Evolutionary conservation across 2,113 vertebrate species (phyloP).

Genomic region (Himantopus leucocephalus): DNA sequence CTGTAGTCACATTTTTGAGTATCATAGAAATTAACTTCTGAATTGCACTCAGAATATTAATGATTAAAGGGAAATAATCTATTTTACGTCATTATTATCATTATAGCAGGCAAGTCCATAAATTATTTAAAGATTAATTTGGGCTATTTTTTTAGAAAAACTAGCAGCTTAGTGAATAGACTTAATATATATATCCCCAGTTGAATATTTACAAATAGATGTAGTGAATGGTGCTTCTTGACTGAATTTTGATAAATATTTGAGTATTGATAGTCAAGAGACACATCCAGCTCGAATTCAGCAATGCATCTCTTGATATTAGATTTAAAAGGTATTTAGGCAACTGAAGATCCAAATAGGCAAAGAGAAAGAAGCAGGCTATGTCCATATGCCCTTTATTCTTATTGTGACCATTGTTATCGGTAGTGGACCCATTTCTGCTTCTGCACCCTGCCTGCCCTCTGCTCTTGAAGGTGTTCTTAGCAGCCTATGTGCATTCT

Average conservation of each 20-base stretch:
- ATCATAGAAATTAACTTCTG: background rate
- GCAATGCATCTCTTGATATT: background rate
- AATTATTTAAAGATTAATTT: background rate
- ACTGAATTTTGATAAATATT: background rate
- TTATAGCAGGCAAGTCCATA: background rate
- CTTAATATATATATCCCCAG: background rate
- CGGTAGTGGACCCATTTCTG: background rate
- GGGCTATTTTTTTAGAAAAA: background rate
- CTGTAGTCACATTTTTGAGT: background rate
- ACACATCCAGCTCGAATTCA: background rate
- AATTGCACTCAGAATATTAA: background rate
- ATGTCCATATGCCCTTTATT: background rate
- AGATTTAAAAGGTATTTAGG: background rate
- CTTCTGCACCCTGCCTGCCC: background rate
- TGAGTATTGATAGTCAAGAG: background rate
- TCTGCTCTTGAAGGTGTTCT: background rate
- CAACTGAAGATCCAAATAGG: background rate
- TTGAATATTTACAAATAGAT: background rate
- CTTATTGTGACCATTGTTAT: fast-evolving
- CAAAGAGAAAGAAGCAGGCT: background rate
- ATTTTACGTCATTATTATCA: background rate
- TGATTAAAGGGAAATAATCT: background rate
- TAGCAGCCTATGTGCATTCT: background rate
- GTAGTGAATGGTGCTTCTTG: background rate
- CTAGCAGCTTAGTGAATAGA: background rate